Percentiles rank a stretch among this genome's conserved stretches.
Conservation (phyloP, 1,140 invertebrate genomes). For the Gonioctena quinquepunctata region DNA sequence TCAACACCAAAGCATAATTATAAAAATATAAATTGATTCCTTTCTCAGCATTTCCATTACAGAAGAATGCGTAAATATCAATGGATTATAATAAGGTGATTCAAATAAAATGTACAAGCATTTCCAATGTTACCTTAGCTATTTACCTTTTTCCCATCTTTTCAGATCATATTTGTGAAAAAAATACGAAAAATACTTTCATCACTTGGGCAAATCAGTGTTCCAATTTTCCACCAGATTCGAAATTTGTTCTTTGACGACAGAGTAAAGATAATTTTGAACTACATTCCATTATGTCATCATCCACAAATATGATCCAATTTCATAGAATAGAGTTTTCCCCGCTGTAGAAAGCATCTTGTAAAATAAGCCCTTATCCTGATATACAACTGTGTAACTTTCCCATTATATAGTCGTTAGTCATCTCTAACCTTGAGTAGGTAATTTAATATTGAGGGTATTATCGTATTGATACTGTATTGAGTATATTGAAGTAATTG, state of each 20-base stretch:
- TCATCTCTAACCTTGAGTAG: too few relatives aligned
- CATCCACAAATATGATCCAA: conserved; percentile 27
- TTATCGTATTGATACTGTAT: background rate
- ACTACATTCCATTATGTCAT: too few relatives aligned
- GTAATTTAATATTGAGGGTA: too few relatives aligned
- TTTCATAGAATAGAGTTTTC: conserved; percentile 27
- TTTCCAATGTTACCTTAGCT: conserved; percentile 58
- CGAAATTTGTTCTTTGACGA: too few relatives aligned
- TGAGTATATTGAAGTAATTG: background rate
- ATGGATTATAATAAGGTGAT: conserved; percentile 40
- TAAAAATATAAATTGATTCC: conserved; percentile 45
- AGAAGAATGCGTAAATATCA: conserved; percentile 28
- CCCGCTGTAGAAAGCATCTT: conserved; percentile 40
- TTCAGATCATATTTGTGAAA: conserved; percentile 43
- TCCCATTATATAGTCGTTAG: background rate
- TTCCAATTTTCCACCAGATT: too few relatives aligned
- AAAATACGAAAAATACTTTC: background rate
- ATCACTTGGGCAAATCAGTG: too few relatives aligned
- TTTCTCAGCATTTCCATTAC: conserved; percentile 31
- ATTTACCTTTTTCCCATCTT: conserved; percentile 37
- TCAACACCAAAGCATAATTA: background rate
- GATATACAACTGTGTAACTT: background rate
- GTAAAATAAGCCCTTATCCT: conserved; percentile 13
- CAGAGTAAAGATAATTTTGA: too few relatives aligned
- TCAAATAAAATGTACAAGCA: conserved; percentile 45